These are phyloP conservation scores for Meteorus sp. DNA, from an alignment of 1,140 invertebrate species.

Conservation along the genomic window DNA sequence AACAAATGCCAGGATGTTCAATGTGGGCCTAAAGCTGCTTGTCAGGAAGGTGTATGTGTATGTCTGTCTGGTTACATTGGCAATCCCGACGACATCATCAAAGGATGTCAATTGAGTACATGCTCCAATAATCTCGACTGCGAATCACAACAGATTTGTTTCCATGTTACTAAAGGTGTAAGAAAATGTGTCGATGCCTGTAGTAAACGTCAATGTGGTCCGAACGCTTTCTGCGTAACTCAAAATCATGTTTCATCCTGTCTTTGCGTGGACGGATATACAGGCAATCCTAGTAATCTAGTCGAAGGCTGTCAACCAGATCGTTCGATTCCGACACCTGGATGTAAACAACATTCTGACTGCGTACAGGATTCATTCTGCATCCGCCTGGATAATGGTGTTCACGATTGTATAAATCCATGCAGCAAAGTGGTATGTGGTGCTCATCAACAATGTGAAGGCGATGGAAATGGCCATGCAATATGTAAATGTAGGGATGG, in stretches of 20 bases:
- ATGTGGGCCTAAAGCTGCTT: slow-evolving; percentile 81
- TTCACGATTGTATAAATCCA: slow-evolving; percentile 72
- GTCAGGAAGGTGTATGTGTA: slow-evolving; percentile 75
- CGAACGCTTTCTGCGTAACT: slow-evolving; percentile 83
- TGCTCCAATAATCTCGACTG: slow-evolving; percentile 82
- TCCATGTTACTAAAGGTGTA: slow-evolving; percentile 74
- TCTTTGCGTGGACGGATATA: slow-evolving; percentile 78
- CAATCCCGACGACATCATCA: slow-evolving; percentile 70
- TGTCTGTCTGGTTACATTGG: slow-evolving; percentile 80
- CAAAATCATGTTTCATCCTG: slow-evolving; percentile 82
- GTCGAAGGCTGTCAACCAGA: slow-evolving; percentile 74
- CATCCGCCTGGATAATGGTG: slow-evolving; percentile 63
- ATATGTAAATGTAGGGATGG: slow-evolving; percentile 76
- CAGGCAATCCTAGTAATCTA: slow-evolving; percentile 78
- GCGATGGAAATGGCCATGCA: slow-evolving; percentile 67
- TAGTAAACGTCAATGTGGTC: slow-evolving; percentile 84
- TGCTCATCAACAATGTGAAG: slow-evolving; percentile 76
- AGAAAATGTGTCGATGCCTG: slow-evolving; percentile 85
- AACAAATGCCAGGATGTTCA: slow-evolving; percentile 72
- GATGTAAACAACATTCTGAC: slow-evolving; percentile 71
- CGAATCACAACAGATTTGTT: slow-evolving; percentile 80
- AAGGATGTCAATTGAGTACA: slow-evolving; percentile 74
- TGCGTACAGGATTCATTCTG: slow-evolving; percentile 69
- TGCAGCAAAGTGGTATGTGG: slow-evolving; percentile 79
- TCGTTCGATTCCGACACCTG: slow-evolving; percentile 55